Percentiles rank a stretch among this genome's conserved stretches.
Conservation (phyloP, 2,113 vertebrate genomes). For the Gadus chalcogrammus region DNA sequence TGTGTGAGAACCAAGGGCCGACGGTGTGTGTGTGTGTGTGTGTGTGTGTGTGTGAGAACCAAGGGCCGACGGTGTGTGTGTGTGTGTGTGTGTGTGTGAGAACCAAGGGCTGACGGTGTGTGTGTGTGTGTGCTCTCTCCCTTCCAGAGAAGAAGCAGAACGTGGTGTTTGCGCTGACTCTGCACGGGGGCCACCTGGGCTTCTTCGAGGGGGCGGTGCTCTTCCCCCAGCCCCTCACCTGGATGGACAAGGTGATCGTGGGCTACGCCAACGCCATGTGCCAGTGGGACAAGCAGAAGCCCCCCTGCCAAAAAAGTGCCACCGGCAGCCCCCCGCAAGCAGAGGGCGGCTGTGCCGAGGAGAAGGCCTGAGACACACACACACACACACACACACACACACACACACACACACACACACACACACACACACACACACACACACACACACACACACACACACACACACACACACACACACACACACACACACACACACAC, state of each 20-base stretch:
- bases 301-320: constrained; percentile 77
- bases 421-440: too few species aligned
- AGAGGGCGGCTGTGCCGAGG: constrained; percentile 57
- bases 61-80: not conserved
- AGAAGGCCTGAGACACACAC: constrained; percentile 48
- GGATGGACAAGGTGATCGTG: constrained; percentile 99
- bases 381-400: too few species aligned
- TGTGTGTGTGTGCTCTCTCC: not conserved
- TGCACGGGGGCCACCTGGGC: constrained; percentile 95
- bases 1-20: not conserved
- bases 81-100: not conserved
- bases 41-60: not conserved
- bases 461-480: constrained; percentile 1
- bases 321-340: constrained; percentile 32
- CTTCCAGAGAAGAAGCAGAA: constrained; percentile 88
- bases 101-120: not conserved
- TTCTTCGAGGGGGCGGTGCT: constrained; percentile 98
- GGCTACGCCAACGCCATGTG: constrained; percentile 91
- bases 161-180: constrained; percentile 89
- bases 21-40: not conserved
- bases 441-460: constrained; percentile 19
- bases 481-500: not conserved
- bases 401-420: too few species aligned
- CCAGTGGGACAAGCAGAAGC: constrained; percentile 94
- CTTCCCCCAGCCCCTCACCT: constrained; percentile 94